Evolutionary conservation across 2,113 vertebrate genomes (phyloP).

Genomic region (Phocoena phocoena): DNA sequence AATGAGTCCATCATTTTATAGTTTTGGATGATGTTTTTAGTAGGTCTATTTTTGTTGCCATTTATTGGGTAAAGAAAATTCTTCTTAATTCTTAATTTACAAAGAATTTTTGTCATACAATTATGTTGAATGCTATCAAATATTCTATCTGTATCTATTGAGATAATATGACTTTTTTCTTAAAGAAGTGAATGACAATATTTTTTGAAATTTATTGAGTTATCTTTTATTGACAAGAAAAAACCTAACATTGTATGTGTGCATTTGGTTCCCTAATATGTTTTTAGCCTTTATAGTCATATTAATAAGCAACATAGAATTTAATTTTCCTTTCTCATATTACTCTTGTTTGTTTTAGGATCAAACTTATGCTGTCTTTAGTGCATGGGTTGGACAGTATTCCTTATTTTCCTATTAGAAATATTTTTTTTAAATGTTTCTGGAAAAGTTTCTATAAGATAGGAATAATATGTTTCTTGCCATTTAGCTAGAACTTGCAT

Average conservation of each 20-base stretch:
- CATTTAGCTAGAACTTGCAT: neutral
- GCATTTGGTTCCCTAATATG: neutral
- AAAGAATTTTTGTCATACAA: neutral
- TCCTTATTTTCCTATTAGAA: neutral
- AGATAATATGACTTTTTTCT: neutral
- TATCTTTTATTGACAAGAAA: neutral
- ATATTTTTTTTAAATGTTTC: neutral
- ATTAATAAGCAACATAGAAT: neutral
- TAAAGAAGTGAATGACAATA: neutral
- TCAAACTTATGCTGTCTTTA: neutral
- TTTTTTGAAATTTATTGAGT: neutral
- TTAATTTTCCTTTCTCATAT: neutral
- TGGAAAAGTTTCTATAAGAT: neutral
- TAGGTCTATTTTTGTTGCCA: neutral
- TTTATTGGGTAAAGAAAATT: neutral
- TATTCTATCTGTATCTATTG: neutral
- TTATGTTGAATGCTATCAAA: neutral
- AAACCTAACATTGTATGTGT: neutral
- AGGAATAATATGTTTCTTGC: neutral
- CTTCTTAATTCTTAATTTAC: neutral
- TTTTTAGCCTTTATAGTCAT: neutral
- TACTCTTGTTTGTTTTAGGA: neutral
- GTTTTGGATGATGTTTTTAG: neutral
- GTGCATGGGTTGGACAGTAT: neutral
- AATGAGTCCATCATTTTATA: neutral